A percentile compares a stretch with the other conserved stretches of the same genome.
These are phyloP conservation scores for Eurois occulta DNA, from an alignment of 2,888 invertebrate species.

Conservation along the genomic window DNA sequence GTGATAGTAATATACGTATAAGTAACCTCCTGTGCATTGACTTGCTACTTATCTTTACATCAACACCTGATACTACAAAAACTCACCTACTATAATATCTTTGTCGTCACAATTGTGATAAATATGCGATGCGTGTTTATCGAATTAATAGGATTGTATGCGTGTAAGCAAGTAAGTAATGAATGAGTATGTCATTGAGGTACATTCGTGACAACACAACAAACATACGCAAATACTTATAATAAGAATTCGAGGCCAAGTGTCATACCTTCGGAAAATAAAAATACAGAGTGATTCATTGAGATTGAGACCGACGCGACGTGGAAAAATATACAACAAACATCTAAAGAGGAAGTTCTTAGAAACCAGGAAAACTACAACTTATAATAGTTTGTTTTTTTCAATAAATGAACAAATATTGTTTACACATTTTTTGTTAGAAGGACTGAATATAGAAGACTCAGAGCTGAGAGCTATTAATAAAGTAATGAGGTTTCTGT, in stretches of 20 bases:
- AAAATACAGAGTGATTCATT: background rate
- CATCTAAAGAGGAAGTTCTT: background rate
- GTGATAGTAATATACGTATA: constrained; percentile 23
- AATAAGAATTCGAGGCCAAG: constrained; percentile 25
- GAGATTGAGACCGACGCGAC: too few species aligned
- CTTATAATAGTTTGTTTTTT: background rate
- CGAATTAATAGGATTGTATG: constrained; percentile 22
- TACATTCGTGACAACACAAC: constrained; percentile 22
- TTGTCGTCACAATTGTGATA: constrained; percentile 48
- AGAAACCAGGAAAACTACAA: background rate
- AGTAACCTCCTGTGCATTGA: constrained; percentile 8
- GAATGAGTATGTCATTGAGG: constrained; percentile 27
- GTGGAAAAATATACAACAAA: background rate
- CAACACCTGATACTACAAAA: constrained; percentile 33
- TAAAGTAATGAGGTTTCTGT: background rate
- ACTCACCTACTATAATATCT: constrained; percentile 43
- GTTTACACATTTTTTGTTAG: background rate
- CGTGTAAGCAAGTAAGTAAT: background rate
- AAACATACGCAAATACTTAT: constrained; percentile 14
- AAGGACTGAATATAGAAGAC: background rate
- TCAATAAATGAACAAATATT: background rate
- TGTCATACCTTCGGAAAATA: background rate
- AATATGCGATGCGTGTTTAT: constrained; percentile 28
- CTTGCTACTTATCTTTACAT: constrained; percentile 42
- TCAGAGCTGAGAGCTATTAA: background rate